Base-by-base conservation (phyloP, 2,797 vertebrate species). In the Toxotes lorentzi region DNA sequence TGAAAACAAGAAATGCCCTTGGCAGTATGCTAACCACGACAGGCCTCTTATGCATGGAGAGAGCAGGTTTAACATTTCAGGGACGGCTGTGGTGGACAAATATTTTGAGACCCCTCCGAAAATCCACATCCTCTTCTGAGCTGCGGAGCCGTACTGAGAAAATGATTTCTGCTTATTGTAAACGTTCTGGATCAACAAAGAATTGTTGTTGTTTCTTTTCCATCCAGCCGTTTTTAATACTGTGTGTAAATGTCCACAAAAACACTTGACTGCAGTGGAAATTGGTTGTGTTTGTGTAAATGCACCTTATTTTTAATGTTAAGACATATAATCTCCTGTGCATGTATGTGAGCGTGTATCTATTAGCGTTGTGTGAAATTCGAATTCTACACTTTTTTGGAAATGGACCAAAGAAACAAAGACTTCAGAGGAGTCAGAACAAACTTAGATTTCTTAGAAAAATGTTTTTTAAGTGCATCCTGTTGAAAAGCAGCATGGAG, bases 1-100 rank as follows among this genome's bases (percentile, higher is more conserved):
- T 83, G 64, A 86, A 87, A 84, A 86, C 77, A 78, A 71, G 48
- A 79, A 70, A 30, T 83, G 75, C 83, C 70, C 60, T 60, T 17
- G 77, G 85, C 57, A 0, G 60, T 50, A 47, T 71, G 63, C 59
- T 48, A 56, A 50, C 66, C 13, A 16, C 19, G 10, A 66, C 24
- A 0, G 63, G n/a, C 81, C 51, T 77, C 53, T 59, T 41, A 8
- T 67, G 34, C 40, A 27, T 8, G n/a, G 68, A 59, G 41, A 38
- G 47, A 62, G 72, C 51, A 63, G 61, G 63, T 85, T 83, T 78
- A 76, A 71, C 17, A 12, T 82, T 87, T 82, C 69, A 76, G 60
- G 32, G 40, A 43, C 34, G 64, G 35, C 2, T 48, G 53, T 38
- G 70, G 19, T 58, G 38, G 53, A 64, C 73, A 83, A 71, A 79